phyloP scores from a whole-genome alignment of 2,888 invertebrate genomes.

The Amorpha juglandis region DNA sequence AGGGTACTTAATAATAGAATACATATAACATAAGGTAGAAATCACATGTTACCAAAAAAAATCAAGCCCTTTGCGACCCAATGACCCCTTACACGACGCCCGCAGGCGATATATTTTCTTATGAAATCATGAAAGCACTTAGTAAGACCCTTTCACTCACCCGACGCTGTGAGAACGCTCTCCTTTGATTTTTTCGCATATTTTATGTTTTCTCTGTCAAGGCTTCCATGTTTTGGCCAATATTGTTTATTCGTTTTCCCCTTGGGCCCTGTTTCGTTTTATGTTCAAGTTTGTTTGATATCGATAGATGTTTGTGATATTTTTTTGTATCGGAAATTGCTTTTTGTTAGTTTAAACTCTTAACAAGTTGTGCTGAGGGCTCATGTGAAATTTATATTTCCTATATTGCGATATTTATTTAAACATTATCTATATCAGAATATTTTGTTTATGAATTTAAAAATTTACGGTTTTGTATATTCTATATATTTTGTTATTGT shows the following conservation, averaged over 20 bases:
- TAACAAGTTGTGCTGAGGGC: no score
- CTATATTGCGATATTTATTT: no score
- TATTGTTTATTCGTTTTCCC: constrained; percentile 44
- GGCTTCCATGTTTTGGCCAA: constrained; percentile 36
- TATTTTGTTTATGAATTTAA: no score
- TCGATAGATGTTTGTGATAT: constrained; percentile 5
- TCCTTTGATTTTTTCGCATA: constrained; percentile 62
- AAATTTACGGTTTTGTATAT: no score
- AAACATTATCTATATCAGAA: no score
- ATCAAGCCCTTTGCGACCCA: neutral
- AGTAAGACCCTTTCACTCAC: constrained; percentile 41
- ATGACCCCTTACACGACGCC: neutral
- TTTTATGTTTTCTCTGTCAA: constrained; percentile 43
- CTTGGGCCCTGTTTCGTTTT: constrained; percentile 39
- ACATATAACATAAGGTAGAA: neutral
- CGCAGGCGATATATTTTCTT: constrained; percentile 32
- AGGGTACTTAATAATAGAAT: no score
- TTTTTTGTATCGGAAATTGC: neutral
- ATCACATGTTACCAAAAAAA: neutral
- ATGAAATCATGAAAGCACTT: constrained; percentile 46
- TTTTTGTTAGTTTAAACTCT: neutral
- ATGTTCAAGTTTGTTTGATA: constrained; percentile 37
- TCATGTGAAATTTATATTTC: no score
- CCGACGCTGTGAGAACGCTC: constrained; percentile 38
- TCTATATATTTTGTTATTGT: no score